Conservation (phyloP, 2,888 invertebrate species). For the Cyclophora albipunctata region DNA sequence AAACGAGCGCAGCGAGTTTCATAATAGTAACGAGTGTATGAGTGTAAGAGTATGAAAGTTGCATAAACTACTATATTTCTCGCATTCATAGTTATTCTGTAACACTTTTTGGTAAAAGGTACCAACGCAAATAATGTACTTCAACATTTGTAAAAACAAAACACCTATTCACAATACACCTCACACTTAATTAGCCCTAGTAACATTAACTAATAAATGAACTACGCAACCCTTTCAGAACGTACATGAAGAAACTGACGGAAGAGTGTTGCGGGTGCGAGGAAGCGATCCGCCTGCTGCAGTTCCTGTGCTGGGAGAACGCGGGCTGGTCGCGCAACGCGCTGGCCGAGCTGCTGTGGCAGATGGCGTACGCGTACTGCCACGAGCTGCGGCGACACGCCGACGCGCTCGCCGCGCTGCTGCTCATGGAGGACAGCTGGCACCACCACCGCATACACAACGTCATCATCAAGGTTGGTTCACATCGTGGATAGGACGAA, state of each 20-base stretch:
- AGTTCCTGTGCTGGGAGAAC: conserved; percentile 98
- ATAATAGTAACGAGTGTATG: too few species aligned
- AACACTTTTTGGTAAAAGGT: too few species aligned
- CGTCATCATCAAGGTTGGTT: conserved; percentile 87
- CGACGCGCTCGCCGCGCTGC: conserved; percentile 89
- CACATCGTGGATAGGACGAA: background rate
- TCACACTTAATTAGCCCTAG: too few species aligned
- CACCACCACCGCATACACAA: conserved; percentile 95
- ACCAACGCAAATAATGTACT: too few species aligned
- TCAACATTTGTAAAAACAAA: too few species aligned
- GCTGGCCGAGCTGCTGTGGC: conserved; percentile 93
- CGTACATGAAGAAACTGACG: conserved; percentile 94
- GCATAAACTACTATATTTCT: too few species aligned
- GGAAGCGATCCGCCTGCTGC: conserved; percentile 90
- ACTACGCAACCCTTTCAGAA: conserved; percentile 26
- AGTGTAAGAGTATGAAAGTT: too few species aligned
- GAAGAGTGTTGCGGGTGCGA: conserved; percentile 95
- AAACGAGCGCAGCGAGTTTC: too few species aligned
- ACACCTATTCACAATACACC: too few species aligned
- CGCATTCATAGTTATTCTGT: too few species aligned
- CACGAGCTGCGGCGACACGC: conserved; percentile 95
- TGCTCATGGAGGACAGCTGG: conserved; percentile 96
- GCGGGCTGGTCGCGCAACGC: conserved; percentile 93
- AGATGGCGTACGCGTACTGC: conserved; percentile 91
- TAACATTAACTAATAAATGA: too few species aligned